phyloP scores from a whole-genome alignment of 2,113 vertebrate genomes.

The Lontra canadensis region DNA sequence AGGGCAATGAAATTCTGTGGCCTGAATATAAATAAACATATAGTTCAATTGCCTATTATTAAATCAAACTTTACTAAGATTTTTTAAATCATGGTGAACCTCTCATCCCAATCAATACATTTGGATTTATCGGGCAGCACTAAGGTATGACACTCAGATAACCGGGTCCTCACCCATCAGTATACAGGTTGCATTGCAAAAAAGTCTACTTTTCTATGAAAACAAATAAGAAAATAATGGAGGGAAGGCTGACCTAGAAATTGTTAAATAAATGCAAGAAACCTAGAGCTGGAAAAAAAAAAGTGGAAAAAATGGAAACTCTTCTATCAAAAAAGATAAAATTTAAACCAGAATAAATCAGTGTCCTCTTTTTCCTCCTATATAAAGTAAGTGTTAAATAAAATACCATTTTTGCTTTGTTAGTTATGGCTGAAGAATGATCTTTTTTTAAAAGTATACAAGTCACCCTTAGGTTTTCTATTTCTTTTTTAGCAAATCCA shows the following conservation, averaged over 20 bases:
- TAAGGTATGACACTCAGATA: background rate
- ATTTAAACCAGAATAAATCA: background rate
- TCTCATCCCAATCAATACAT: background rate
- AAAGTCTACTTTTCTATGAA: slow-evolving; percentile 9
- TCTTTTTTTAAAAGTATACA: background rate
- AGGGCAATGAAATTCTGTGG: background rate
- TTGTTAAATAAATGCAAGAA: slow-evolving; percentile 39
- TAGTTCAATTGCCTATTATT: background rate
- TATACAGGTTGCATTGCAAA: background rate
- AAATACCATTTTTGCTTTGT: background rate
- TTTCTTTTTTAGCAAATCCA: background rate
- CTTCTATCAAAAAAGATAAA: background rate
- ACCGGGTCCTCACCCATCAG: background rate
- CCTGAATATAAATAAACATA: background rate
- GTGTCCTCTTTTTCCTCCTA: background rate
- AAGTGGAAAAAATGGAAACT: background rate
- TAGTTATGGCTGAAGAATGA: background rate
- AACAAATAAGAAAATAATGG: background rate
- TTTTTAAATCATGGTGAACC: background rate
- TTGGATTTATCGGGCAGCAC: background rate
- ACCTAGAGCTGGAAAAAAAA: slow-evolving; percentile 6
- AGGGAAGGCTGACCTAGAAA: background rate
- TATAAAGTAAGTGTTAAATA: slow-evolving; percentile 30
- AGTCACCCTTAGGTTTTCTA: background rate
- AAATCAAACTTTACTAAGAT: background rate